Evolutionary conservation across 2,113 vertebrate species (phyloP), one percentile per base, ranked within the genome.

Genomic region (Emydura subglobosa): DNA sequence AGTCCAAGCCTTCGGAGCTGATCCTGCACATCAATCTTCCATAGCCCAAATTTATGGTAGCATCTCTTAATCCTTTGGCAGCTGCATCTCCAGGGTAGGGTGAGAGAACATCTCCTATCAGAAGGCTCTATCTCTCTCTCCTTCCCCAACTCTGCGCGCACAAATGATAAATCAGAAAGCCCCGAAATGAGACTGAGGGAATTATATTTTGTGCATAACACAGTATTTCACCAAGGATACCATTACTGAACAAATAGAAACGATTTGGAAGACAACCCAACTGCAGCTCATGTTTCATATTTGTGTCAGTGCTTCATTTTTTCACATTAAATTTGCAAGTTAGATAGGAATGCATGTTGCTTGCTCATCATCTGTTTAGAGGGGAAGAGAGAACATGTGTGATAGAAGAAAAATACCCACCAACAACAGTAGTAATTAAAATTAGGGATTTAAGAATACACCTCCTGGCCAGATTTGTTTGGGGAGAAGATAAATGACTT

Each of bases 401-500:
- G 65, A 93, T 74, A 95, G 94, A 93, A 85, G 72, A 92, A 96
- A 96, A 95, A 82, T 65, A 92, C 89, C 96, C 88, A 92, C 76
- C 85, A 97, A 92, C 10, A 79, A 89, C 85, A 94, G 89, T 92
- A 96, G 85, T 74, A 95, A 95, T 97, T 97, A 98, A 98, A 98
- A 98, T 95, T 86, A 96, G 91, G 96, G 87, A 83, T 98, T 97
- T 96, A 87, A 97, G 92, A 84, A 87, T 68, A 95, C 92, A 55
- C 44, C 92, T 86, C 87, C 87, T 91, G 81, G 78, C 54, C 80
- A 90, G 82, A 96, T 94, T 95, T 97, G 86, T 94, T 96, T 94
- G 79, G 49, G 92, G 72, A 97, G 93, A 96, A 97, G 94, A 97
- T 83, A 95, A 97, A 95, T 96, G 96, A 93, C 94, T 97, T 97